Base-by-base conservation (phyloP, 2,888 invertebrate species). In the Atethmia centrago region DNA sequence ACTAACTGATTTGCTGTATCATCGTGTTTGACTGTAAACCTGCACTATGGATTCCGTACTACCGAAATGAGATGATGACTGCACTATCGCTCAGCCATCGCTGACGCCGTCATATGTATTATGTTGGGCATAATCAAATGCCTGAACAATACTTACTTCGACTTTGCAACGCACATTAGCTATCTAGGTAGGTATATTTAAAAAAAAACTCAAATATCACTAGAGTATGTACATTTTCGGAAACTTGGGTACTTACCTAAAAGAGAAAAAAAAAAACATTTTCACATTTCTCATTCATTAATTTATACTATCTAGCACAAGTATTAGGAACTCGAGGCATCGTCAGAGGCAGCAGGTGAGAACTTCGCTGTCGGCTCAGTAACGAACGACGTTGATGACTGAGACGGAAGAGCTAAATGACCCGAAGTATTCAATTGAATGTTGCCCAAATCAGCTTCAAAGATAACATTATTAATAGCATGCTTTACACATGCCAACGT, bases 401-500 rank as follows among this genome's bases (percentile, higher is more conserved):
- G 59, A 3, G 53, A 36, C 7, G 73, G 45, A n/a, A 58, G 40
- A 45, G 36, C 21, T 45, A 25, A 45, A 36, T 47, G 16, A 51
- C 25, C 31, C 21, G 21, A 53, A 28, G 61, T 55, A 16, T 45
- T 45, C 14, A 28, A 3, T n/a, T 45, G 21, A 28, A 53, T 36
- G 3, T 45, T 71, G 10, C 59, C 59, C 25, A 71, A 53, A 71
- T 71, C 71, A 8, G 59, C 72, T 73, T 71, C 25, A 3, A 72
- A 72, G 25, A 61, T 73, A 31, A 72, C 71, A 45, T 71, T 61
- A 36, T 71, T 10, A 12, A 71, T 71, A 19, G 51, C 68, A 55
- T 71, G 53, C 68, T 71, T 67, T 10, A 71, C 68, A 71, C 45
- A 40, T 25, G 55, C 61, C 53, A 71, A 55, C 25, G 51, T 31